These are phyloP conservation scores for Cheumatopsyche charites DNA, from an alignment of 1,140 invertebrate genomes.

Conservation along the genomic window DNA sequence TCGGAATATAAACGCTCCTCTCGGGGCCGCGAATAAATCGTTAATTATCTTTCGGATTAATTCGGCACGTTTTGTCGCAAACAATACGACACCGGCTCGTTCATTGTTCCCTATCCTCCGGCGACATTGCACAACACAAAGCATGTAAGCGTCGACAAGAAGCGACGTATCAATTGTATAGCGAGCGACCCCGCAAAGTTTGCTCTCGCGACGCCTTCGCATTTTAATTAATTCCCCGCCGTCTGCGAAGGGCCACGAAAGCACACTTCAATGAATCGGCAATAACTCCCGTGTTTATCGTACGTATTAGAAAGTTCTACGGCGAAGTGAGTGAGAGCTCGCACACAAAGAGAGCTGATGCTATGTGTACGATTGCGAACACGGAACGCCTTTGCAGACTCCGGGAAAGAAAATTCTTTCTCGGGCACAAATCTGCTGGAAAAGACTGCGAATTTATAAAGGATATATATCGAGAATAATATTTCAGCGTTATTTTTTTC, in stretches of 20 bases:
- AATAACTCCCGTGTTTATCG: slow-evolving; percentile 42
- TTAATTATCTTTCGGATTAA: slow-evolving; percentile 24
- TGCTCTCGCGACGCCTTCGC: slow-evolving; percentile 6
- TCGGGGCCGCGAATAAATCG: neutral
- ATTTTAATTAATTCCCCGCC: slow-evolving; percentile 39
- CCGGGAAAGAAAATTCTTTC: slow-evolving; percentile 7
- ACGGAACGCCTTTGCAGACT: slow-evolving; percentile 40
- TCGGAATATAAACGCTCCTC: neutral
- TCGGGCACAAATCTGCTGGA: slow-evolving; percentile 40
- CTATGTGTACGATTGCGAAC: too few relatives aligned
- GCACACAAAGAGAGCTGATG: slow-evolving; percentile 38
- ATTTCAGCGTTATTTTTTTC: slow-evolving; percentile 41
- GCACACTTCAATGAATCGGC: slow-evolving; percentile 38
- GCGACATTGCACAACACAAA: too few relatives aligned
- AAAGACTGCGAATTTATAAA: slow-evolving; percentile 48
- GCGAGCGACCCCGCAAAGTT: neutral
- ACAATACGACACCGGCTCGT: slow-evolving; percentile 17
- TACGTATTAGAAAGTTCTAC: slow-evolving; percentile 38
- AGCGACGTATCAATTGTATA: too few relatives aligned
- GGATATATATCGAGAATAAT: slow-evolving; percentile 44
- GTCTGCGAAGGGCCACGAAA: neutral
- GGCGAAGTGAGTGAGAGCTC: slow-evolving; percentile 24
- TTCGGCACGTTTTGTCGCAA: slow-evolving; percentile 19
- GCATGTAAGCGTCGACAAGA: too few relatives aligned
- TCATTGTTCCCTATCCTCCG: slow-evolving; percentile 1